phyloP scores from a whole-genome alignment of 2,888 invertebrate genomes.

The Ophion costatus region DNA sequence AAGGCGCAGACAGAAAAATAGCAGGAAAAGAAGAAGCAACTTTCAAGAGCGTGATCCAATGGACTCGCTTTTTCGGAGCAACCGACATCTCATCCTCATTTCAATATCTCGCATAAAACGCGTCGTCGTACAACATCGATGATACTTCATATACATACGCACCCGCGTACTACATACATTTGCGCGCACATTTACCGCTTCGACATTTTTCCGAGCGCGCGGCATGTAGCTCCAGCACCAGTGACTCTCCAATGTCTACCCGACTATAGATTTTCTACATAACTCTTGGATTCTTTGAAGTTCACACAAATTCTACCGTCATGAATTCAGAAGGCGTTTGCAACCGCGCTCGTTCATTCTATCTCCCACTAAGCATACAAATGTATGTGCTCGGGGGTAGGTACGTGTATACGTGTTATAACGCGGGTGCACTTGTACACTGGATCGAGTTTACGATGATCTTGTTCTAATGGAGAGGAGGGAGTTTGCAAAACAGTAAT shows the following conservation, averaged over 20 bases:
- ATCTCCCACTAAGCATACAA: background rate
- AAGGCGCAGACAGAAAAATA: conserved; percentile 8
- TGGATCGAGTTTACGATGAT: conserved; percentile 59
- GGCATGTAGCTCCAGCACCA: background rate
- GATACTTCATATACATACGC: background rate
- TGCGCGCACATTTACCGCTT: background rate
- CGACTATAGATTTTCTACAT: conserved; percentile 59
- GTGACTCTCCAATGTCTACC: conserved; percentile 62
- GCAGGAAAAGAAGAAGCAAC: background rate
- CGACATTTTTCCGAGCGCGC: conserved; percentile 20
- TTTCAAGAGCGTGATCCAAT: conserved; percentile 33
- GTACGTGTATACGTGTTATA: background rate
- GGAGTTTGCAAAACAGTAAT: conserved; percentile 60
- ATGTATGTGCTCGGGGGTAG: background rate
- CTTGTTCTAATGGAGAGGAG: conserved; percentile 61
- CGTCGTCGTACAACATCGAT: conserved; percentile 14
- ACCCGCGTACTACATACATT: background rate
- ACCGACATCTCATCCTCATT: conserved; percentile 37
- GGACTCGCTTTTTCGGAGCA: conserved; percentile 44
- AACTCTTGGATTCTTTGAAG: conserved; percentile 27
- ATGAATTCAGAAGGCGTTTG: conserved; percentile 40
- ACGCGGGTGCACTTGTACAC: background rate
- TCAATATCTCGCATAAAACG: conserved; percentile 30
- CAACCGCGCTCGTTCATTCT: too few species aligned
- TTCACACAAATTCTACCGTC: conserved; percentile 10